Base-by-base conservation (phyloP, 1,140 invertebrate species). In the Zaprionus taronus region DNA sequence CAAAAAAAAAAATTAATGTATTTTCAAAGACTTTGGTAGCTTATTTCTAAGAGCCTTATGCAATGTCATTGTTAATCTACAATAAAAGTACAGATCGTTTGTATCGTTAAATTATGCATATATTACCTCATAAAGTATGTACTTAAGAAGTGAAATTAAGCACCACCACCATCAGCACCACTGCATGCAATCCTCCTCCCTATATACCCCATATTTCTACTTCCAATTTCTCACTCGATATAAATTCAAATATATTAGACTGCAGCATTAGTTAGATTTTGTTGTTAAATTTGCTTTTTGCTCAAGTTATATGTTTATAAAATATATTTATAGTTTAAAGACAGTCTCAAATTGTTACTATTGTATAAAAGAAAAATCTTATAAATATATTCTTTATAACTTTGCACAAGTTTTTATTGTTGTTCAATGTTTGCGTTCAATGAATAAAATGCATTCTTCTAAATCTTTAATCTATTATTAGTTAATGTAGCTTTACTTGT, bases 91-190 rank as follows among this genome's bases (percentile, higher is more conserved):
- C 24, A 64, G 14, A 70, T 44, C 47, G 57, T 24, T 71, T 22
- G n/a, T 73, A 56, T 58, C 41, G 53, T 64, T 56, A 58, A 56
- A 60, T 62, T 69, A 67, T 65, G 47, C 51, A 63, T 66, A 49
- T 73, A 74, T 83, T 82, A 81, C 83, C 79, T 85, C 75, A 69
- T 79, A 53, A 70, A 79, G 57, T 70, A 72, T 65, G 82, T 85
- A 85, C 83, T 84, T 84, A 84, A 85, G 61, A 72, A 60, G 71
- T 62, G 72, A 79, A 69, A 71, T 66, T 65, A 72, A 60, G 62
- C 58, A 67, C 28, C 24, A 55, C 31, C 31, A 26, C 24, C 24
- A 24, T 4, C 24, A 26, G 24, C 24, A 34, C 47, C 17, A 55
- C 38, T 47, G 49, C 34, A 49, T 68, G 36, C 47, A 61, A 58